Conservation (phyloP, 1,140 invertebrate species). For the Calliphora vicina region DNA sequence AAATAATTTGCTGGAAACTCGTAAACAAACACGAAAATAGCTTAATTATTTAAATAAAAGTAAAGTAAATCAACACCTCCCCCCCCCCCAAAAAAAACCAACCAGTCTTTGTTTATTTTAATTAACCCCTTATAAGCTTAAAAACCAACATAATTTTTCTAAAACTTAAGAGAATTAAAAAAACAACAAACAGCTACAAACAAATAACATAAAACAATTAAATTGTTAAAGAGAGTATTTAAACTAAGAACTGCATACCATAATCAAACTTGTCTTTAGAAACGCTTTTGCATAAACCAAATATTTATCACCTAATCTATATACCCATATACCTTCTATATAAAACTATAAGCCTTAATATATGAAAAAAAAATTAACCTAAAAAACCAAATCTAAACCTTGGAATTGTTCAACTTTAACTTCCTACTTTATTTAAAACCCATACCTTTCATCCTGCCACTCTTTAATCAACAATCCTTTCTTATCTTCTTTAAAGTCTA, state of each 20-base stretch:
- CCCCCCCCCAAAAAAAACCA: too few species aligned
- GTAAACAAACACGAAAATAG: neutral
- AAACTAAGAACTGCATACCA: neutral
- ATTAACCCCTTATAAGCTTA: too few species aligned
- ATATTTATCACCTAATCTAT: neutral
- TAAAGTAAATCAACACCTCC: too few species aligned
- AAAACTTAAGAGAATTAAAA: too few species aligned
- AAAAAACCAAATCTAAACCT: neutral
- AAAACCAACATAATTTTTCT: too few species aligned
- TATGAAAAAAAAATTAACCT: neutral
- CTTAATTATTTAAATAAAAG: neutral
- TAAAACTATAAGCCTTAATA: constrained; percentile 1
- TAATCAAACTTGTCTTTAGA: neutral
- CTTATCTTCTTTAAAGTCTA: neutral
- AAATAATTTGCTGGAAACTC: neutral
- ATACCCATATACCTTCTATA: neutral
- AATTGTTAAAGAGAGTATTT: constrained; percentile 12
- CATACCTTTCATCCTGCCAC: neutral
- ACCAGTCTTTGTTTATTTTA: too few species aligned
- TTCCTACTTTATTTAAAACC: neutral
- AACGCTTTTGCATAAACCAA: constrained; percentile 10
- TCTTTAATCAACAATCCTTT: neutral
- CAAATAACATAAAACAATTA: neutral
- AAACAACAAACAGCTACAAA: too few species aligned
- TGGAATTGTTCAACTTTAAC: neutral